Conservation (phyloP, 2,888 invertebrate species). For the Leucozona laternaria region DNA sequence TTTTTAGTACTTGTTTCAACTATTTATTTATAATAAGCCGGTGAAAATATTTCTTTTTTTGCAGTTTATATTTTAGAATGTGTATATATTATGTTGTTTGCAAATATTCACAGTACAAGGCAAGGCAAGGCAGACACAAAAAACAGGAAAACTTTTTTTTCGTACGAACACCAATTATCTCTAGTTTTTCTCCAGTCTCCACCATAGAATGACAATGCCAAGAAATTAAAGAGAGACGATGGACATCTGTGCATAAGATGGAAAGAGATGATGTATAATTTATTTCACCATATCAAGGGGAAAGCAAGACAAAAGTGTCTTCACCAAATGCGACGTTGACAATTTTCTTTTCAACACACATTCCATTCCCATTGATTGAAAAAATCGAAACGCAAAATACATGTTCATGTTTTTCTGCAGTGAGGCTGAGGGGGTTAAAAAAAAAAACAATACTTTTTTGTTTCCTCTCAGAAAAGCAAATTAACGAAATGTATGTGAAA, state of each 20-base stretch:
- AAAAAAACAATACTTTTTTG: not conserved
- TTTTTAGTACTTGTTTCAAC: conserved; percentile 28
- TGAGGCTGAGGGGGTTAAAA: not conserved
- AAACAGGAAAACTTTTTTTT: conserved; percentile 30
- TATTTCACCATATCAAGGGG: conserved; percentile 31
- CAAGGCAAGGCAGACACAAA: conserved; percentile 36
- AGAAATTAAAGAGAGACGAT: conserved; percentile 32
- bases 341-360: conserved; percentile 66
- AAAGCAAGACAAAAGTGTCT: conserved; percentile 45
- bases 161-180: not conserved
- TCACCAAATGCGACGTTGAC: conserved; percentile 76
- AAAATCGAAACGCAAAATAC: not conserved
- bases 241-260: not conserved
- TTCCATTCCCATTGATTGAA: conserved; percentile 29
- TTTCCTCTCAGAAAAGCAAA: not conserved
- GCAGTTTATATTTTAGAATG: conserved; percentile 21
- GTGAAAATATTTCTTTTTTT: conserved; percentile 43
- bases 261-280: conserved; percentile 37
- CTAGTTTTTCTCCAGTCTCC: not conserved
- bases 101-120: conserved; percentile 32
- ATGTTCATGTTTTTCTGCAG: not conserved
- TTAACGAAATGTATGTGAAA: not conserved
- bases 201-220: conserved; percentile 26
- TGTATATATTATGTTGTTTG: conserved; percentile 49
- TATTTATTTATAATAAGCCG: conserved; percentile 60